A percentile compares a stretch with the other conserved stretches of the same genome.
These are phyloP conservation scores for Papilio gigon DNA, from an alignment of 2,888 invertebrate genomes.

Conservation along the genomic window DNA sequence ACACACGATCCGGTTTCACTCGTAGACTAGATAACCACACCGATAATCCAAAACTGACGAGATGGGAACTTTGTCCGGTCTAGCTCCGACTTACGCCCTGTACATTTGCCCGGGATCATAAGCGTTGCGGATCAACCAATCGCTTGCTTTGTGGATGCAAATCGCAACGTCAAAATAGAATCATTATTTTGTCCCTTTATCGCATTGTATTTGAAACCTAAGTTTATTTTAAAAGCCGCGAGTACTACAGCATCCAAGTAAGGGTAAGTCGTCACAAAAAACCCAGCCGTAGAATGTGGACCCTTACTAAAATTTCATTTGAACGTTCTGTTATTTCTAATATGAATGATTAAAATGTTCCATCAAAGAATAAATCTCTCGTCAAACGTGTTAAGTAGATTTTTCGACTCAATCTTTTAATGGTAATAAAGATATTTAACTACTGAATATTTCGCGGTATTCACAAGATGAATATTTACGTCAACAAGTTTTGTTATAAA, in stretches of 20 bases:
- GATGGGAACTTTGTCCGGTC: not conserved
- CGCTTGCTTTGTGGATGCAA: too few relatives aligned
- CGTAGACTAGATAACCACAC: not conserved
- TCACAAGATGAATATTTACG: too few relatives aligned
- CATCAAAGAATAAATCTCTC: not conserved
- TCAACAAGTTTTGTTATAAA: too few relatives aligned
- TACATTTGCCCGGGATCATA: too few relatives aligned
- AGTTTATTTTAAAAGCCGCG: too few relatives aligned
- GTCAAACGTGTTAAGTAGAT: not conserved
- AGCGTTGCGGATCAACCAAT: too few relatives aligned
- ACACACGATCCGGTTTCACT: not conserved
- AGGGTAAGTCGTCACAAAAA: slow-evolving; percentile 39
- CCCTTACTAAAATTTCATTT: slow-evolving; percentile 21
- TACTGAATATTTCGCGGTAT: too few relatives aligned
- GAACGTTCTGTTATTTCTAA: slow-evolving; percentile 15
- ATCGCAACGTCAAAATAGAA: too few relatives aligned
- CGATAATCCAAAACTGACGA: not conserved
- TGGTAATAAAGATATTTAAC: too few relatives aligned
- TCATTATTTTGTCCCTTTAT: too few relatives aligned
- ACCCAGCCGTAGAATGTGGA: slow-evolving; percentile 34
- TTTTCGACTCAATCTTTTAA: not conserved
- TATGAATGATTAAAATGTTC: slow-evolving; percentile 1
- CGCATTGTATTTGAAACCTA: too few relatives aligned
- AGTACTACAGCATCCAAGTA: too few relatives aligned
- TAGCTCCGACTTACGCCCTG: not conserved